Percentiles rank a stretch among this genome's conserved stretches.
Conservation (phyloP, 2,888 invertebrate species). For the Hydroisotoma schaefferi region DNA sequence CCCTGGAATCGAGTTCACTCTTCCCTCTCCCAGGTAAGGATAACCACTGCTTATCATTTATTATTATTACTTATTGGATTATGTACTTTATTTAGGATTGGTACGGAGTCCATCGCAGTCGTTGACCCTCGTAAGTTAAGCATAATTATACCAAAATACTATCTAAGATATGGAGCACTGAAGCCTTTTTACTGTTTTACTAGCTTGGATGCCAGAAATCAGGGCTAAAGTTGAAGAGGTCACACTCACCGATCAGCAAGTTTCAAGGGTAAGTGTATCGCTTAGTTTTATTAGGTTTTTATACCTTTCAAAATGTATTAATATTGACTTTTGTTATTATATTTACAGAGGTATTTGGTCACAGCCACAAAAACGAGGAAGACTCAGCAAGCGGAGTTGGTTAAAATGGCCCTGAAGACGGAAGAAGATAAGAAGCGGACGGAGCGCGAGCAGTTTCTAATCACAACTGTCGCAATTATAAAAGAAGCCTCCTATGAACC, state of each 20-base stretch:
- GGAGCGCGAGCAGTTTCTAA: slow-evolving; percentile 91
- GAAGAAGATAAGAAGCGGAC: slow-evolving; percentile 92
- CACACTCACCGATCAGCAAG: slow-evolving; percentile 92
- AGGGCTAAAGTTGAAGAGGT: slow-evolving; percentile 99
- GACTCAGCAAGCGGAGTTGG: slow-evolving; percentile 97
- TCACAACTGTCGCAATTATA: slow-evolving; percentile 92
- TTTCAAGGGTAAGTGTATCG: slow-evolving; percentile 52
- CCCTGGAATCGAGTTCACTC: slow-evolving; percentile 96
- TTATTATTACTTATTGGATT: too few relatives aligned
- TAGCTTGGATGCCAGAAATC: slow-evolving; percentile 91
- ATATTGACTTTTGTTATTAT: slow-evolving; percentile 3
- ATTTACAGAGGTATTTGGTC: slow-evolving; percentile 76
- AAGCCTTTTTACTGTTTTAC: neutral
- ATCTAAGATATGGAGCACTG: neutral
- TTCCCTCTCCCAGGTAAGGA: slow-evolving; percentile 78
- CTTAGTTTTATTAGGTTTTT: neutral
- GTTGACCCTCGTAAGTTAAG: slow-evolving; percentile 73
- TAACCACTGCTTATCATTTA: neutral
- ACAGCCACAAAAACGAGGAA: slow-evolving; percentile 98
- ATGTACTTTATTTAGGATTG: slow-evolving; percentile 63
- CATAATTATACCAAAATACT: neutral
- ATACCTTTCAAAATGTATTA: neutral
- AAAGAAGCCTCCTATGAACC: slow-evolving; percentile 96
- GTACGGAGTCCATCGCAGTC: slow-evolving; percentile 87
- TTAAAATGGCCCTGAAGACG: slow-evolving; percentile 88